These are phyloP conservation scores for Andrena marginata DNA, from an alignment of 2,888 invertebrate genomes.

Conservation along the genomic window DNA sequence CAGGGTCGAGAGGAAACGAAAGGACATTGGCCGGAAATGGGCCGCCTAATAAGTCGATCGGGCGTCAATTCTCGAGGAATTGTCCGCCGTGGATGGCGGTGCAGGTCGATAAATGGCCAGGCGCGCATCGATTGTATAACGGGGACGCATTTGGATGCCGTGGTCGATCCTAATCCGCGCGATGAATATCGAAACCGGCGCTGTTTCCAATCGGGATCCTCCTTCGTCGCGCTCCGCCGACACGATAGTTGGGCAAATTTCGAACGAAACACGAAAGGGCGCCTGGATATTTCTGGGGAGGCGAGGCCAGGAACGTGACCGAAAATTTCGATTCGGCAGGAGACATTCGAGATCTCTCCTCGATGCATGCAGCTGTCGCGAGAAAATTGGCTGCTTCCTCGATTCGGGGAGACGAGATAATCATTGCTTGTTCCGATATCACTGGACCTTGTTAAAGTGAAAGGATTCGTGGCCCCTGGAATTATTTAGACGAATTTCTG, in stretches of 20 bases:
- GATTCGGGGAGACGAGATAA: no score
- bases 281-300: not conserved
- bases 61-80: conserved; percentile 45
- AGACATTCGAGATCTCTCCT: not conserved
- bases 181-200: conserved; percentile 48
- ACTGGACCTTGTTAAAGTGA: no score
- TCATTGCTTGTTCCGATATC: no score
- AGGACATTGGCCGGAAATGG: conserved; percentile 67
- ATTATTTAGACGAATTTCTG: no score
- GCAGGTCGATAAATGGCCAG: conserved; percentile 58
- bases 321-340: not conserved
- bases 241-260: conserved; percentile 21
- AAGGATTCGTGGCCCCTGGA: no score
- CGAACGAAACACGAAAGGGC: conserved; percentile 1
- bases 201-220: conserved; percentile 30
- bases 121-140: conserved; percentile 65
- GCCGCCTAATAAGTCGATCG: conserved; percentile 63
- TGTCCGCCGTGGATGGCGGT: conserved; percentile 56
- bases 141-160: conserved; percentile 60
- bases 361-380: not conserved
- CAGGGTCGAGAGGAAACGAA: conserved; percentile 36
- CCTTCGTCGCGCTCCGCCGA: conserved; percentile 43
- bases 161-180: conserved; percentile 21
- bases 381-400: not conserved
- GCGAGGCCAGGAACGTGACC: not conserved